These are phyloP conservation scores for Hydrolagus colliei DNA, from an alignment of 2,797 vertebrate species.

Conservation along the genomic window DNA sequence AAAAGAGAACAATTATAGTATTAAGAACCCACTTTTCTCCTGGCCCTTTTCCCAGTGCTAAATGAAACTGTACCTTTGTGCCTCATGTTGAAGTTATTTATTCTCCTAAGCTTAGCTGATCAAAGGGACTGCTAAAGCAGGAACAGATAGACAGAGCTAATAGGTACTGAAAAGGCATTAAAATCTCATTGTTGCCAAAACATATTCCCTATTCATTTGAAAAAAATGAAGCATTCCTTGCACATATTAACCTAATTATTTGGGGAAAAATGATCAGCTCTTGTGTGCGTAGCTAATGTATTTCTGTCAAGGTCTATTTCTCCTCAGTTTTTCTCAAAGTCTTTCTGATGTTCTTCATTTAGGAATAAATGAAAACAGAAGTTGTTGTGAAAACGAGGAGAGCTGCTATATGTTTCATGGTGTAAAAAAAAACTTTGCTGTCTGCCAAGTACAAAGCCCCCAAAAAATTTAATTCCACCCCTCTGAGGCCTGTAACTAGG, in stretches of 20 bases:
- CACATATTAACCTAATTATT: slow-evolving; percentile 79
- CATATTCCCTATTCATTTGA: slow-evolving; percentile 45
- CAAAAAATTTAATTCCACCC: slow-evolving; percentile 28
- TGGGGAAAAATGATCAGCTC: slow-evolving; percentile 61
- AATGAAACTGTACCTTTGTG: slow-evolving; percentile 45
- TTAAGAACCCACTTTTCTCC: slow-evolving; percentile 55
- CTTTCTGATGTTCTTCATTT: slow-evolving; percentile 70
- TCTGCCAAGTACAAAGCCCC: slow-evolving; percentile 30
- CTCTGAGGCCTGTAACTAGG: slow-evolving; percentile 32
- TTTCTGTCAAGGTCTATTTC: slow-evolving; percentile 74
- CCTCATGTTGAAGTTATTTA: slow-evolving; percentile 42
- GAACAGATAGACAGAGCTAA: slow-evolving; percentile 42
- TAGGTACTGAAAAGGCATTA: slow-evolving; percentile 42
- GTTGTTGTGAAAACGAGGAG: slow-evolving; percentile 66
- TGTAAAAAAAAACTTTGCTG: slow-evolving; percentile 27
- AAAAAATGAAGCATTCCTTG: slow-evolving; percentile 58
- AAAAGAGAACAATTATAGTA: slow-evolving; percentile 64
- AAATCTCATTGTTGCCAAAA: slow-evolving; percentile 47
- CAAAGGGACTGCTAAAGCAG: slow-evolving; percentile 42
- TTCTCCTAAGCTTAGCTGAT: slow-evolving; percentile 43
- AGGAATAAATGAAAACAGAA: slow-evolving; percentile 72
- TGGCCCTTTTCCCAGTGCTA: slow-evolving; percentile 45
- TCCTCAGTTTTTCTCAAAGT: slow-evolving; percentile 64
- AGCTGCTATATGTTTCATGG: slow-evolving; percentile 54
- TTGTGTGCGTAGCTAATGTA: slow-evolving; percentile 75